Evolutionary conservation across 1,140 invertebrate genomes (phyloP).

Genomic region (Latrodectus geometricus): DNA sequence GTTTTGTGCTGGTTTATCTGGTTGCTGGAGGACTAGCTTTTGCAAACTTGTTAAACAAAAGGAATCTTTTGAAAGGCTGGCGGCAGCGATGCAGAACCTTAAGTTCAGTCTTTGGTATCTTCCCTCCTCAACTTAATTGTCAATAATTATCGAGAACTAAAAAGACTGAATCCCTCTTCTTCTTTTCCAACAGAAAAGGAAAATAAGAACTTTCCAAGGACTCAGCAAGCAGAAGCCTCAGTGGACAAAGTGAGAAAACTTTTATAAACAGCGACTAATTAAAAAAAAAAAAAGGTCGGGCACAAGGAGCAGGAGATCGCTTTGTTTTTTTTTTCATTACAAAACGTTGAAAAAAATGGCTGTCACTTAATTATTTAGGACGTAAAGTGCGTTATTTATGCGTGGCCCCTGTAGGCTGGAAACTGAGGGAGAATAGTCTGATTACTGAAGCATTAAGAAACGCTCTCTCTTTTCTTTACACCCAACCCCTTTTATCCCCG

Average conservation of each 20-base stretch:
- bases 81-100: constrained; percentile 52
- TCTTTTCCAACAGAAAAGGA: constrained; percentile 32
- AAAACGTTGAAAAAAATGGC: constrained; percentile 58
- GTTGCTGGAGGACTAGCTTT: constrained; percentile 48
- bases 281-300: constrained; percentile 60
- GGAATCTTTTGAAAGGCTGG: constrained; percentile 27
- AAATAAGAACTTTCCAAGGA: constrained; percentile 50
- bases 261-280: constrained; percentile 63
- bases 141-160: constrained; percentile 62
- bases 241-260: constrained; percentile 60
- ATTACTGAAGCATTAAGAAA: constrained; percentile 63
- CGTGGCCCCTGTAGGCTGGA: constrained; percentile 60
- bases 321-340: constrained; percentile 62
- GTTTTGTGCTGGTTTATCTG: constrained; percentile 3
- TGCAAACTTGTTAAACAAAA: constrained; percentile 53
- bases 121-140: constrained; percentile 58
- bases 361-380: constrained; percentile 63
- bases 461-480: constrained; percentile 56
- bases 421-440: constrained; percentile 60
- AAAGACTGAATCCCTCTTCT: constrained; percentile 56
- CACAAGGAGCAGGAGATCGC: constrained; percentile 59
- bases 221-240: constrained; percentile 58
- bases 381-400: constrained; percentile 63
- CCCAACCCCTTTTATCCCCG: constrained; percentile 54
- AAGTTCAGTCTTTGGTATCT: constrained; percentile 34